Evolutionary conservation across 1,140 invertebrate genomes (phyloP), one percentile per base, ranked within the genome.

Genomic region (Proales similis): DNA sequence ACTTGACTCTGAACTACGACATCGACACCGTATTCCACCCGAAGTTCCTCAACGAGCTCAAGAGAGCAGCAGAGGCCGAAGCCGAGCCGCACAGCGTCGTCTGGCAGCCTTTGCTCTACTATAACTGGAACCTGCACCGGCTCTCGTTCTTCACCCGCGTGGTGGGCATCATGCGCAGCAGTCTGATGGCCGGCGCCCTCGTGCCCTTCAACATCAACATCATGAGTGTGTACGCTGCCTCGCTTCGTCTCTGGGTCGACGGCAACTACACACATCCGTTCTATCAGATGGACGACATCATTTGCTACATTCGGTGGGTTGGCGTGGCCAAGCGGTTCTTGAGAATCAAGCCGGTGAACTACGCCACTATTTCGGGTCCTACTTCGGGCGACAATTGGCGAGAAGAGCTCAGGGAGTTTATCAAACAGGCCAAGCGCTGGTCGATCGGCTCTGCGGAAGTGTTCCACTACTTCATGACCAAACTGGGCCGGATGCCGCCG

Each of bases 141-240:
- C 65, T 63, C 4, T 65, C 67, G 26, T 68, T 68, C 49, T 68
- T 68, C 48, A 67, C 68, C 11, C 43, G 67, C 29, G 66, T 68
- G 14, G 66, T 65, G 32, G 67, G 67, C 0, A 19, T 67, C n/a
- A 20, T 67, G 11, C 65, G 67, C 32, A 61, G 62, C 20, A 67
- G 67, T 43, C 69, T 68, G 42, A 68, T 68, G 67, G 67, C 69
- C 57, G 67, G 67, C 14, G 67, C 65, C 22, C 48, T 68, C 3
- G 69, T 68, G 38, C 67, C 67, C 43, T 67, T 63, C 63, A 67
- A 69, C 30, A 68, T 68, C 61, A 68, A 68, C 65, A 68, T 67
- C 2, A 68, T 68, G 67, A 65, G 62, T 39, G 61, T 68, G 27
- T 68, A 68, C 33, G 66, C 67, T 6, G 42, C 69, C 7, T 67